phyloP scores from a whole-genome alignment of 2,113 vertebrate species.

The Pionites leucogaster region DNA sequence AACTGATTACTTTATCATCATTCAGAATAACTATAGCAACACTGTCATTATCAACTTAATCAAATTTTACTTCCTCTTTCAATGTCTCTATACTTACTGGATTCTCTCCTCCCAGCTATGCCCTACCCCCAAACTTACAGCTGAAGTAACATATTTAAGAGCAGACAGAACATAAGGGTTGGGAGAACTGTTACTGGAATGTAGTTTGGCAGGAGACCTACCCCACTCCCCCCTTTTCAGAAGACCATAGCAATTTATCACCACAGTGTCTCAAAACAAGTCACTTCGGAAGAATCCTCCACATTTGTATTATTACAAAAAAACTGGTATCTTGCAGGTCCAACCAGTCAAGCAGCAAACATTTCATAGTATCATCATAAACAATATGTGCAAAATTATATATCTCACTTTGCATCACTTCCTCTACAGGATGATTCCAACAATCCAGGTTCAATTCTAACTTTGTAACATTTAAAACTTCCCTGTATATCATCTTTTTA shows the following conservation, averaged over 20 bases:
- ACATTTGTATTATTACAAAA: neutral
- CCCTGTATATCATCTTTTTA: neutral
- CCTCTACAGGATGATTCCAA: neutral
- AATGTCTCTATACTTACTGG: neutral
- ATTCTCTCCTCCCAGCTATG: neutral
- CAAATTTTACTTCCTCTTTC: neutral
- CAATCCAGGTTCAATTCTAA: neutral
- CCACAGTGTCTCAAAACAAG: neutral
- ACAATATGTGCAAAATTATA: neutral
- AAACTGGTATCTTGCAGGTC: neutral
- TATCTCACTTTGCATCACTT: neutral
- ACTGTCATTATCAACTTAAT: neutral
- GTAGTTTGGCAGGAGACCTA: neutral
- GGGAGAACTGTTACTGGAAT: neutral
- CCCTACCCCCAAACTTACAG: neutral
- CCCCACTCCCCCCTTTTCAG: neutral
- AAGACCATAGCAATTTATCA: neutral
- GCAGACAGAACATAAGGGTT: neutral
- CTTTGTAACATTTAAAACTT: neutral
- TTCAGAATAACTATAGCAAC: neutral
- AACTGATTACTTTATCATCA: neutral
- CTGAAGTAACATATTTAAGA: neutral
- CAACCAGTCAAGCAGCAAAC: neutral
- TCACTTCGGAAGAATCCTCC: neutral
- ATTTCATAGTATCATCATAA: neutral